Percentiles rank a stretch among this genome's conserved stretches.
Conservation (phyloP, 2,888 invertebrate genomes). For the Leptinotarsa rubiginosa region DNA sequence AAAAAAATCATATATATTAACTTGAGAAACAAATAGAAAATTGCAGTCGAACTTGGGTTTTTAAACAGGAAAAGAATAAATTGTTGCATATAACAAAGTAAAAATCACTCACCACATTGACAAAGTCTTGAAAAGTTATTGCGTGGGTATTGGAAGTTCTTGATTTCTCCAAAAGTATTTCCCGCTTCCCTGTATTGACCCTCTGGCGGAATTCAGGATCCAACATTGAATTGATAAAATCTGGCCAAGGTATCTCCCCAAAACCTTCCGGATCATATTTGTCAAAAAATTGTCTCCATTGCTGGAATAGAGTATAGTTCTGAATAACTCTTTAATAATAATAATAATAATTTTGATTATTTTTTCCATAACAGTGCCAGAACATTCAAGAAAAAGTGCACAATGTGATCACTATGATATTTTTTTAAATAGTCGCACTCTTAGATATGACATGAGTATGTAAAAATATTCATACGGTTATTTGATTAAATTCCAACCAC, state of each 20-base stretch:
- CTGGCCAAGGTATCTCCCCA: conserved; percentile 90
- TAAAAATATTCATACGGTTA: no score
- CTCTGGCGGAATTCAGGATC: conserved; percentile 62
- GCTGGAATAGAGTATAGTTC: conserved; percentile 71
- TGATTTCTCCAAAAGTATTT: conserved; percentile 79
- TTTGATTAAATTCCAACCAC: no score
- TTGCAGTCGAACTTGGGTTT: no score
- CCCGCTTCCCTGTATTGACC: conserved; percentile 64
- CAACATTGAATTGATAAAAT: conserved; percentile 82
- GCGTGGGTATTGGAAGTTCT: conserved; percentile 78
- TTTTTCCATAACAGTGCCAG: no score
- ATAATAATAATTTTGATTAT: background rate
- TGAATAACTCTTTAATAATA: background rate
- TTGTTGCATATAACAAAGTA: no score
- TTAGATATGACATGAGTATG: no score
- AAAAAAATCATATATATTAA: no score
- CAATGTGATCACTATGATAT: no score
- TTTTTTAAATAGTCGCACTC: no score
- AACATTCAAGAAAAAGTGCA: no score
- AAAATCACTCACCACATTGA: conserved; percentile 86
- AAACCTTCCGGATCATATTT: conserved; percentile 94
- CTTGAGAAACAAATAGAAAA: no score
- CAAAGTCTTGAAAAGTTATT: conserved; percentile 93
- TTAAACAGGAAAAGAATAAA: no score
- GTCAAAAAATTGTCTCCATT: conserved; percentile 90